phyloP scores from a whole-genome alignment of 2,797 vertebrate genomes.

The Corythornis leucogaster region DNA sequence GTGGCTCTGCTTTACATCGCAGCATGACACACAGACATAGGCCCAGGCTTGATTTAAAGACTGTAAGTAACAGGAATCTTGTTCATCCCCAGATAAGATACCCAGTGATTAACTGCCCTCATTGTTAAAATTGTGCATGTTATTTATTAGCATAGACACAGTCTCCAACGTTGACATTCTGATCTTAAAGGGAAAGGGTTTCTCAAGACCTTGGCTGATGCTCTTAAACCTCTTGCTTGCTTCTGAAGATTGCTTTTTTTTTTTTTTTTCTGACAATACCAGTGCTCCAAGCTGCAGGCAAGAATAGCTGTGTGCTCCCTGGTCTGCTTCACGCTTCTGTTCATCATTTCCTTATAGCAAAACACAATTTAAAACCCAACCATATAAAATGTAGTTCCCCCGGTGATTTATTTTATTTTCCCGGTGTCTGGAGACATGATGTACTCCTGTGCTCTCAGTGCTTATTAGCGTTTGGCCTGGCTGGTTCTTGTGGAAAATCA shows the following conservation, averaged over 20 bases:
- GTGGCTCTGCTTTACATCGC: conserved; percentile 31
- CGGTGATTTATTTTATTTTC: conserved; percentile 56
- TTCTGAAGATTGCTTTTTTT: background rate
- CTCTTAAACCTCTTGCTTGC: background rate
- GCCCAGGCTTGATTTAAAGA: conserved; percentile 4
- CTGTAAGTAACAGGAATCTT: background rate
- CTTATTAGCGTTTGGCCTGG: conserved; percentile 73
- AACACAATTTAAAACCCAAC: conserved; percentile 67
- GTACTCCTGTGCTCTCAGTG: conserved; percentile 68
- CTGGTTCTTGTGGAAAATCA: conserved; percentile 79
- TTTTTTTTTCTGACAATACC: background rate
- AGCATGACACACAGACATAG: background rate
- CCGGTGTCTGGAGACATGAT: conserved; percentile 62
- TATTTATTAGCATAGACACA: background rate
- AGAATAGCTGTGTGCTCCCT: background rate
- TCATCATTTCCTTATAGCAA: conserved; percentile 60
- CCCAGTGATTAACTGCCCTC: background rate
- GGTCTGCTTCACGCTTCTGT: conserved; percentile 1
- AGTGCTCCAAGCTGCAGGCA: conserved; percentile 11
- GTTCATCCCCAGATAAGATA: conserved; percentile 29
- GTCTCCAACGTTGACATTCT: background rate
- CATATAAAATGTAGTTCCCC: conserved; percentile 50
- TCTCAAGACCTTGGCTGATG: background rate
- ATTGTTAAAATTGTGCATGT: background rate
- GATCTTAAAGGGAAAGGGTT: background rate